Evolutionary conservation across 2,113 vertebrate species (phyloP).

Genomic region (Amphiprion ocellaris): DNA sequence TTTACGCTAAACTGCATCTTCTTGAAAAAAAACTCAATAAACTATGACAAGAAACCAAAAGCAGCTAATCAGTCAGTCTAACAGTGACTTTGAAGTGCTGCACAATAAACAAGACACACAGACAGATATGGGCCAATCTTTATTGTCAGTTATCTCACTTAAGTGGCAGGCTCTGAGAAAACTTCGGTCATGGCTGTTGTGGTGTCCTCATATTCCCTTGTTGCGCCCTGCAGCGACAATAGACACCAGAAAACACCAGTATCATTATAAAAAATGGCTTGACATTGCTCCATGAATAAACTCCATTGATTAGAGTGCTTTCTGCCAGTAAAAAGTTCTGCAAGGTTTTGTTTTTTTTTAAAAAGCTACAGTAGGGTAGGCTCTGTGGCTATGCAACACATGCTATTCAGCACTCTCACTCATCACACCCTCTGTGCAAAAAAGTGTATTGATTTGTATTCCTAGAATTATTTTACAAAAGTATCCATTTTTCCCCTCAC

Average conservation of each 20-base stretch:
- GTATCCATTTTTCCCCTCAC: background rate
- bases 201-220: background rate
- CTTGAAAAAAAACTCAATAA: background rate
- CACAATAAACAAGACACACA: conserved; percentile 9
- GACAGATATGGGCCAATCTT: conserved; percentile 12
- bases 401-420: background rate
- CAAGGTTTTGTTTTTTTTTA: too few species aligned
- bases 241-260: background rate
- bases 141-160: conserved; percentile 40
- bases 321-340: background rate
- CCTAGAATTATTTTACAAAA: too few species aligned
- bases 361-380: background rate
- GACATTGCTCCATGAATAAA: background rate
- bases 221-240: conserved; percentile 27
- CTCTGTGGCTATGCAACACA: too few species aligned
- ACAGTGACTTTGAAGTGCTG: background rate
- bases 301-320: background rate
- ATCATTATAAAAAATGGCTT: background rate
- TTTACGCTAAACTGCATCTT: background rate
- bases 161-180: background rate
- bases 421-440: too few species aligned
- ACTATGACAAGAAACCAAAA: background rate
- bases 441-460: background rate
- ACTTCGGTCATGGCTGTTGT: background rate
- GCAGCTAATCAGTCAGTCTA: background rate